phyloP scores from a whole-genome alignment of 2,888 invertebrate genomes.

The Petrolisthes cinctipes region DNA sequence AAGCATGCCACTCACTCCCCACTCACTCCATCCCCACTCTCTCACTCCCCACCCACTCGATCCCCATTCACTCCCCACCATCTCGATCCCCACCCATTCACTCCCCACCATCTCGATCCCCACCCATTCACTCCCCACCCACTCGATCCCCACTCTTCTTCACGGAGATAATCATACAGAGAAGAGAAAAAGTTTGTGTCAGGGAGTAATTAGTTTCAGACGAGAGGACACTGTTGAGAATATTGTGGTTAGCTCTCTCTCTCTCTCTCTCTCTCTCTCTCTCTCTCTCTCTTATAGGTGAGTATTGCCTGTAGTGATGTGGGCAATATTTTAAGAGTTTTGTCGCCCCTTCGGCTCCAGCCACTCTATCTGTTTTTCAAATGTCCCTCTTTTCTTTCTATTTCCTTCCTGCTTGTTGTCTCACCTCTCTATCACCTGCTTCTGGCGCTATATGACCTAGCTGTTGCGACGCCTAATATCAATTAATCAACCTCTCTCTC shows the following conservation, averaged over 20 bases:
- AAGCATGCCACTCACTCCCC: too few species aligned
- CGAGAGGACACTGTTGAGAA: neutral
- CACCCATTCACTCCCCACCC: neutral
- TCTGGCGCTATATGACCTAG: neutral
- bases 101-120: too few species aligned
- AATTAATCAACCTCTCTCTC: neutral
- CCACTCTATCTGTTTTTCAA: neutral
- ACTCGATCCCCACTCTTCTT: neutral
- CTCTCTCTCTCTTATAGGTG: neutral
- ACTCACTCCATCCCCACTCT: too few species aligned
- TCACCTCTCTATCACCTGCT: neutral
- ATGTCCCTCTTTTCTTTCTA: neutral
- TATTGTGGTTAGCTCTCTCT: neutral
- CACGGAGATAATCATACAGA: too few species aligned
- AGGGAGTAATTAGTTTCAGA: neutral
- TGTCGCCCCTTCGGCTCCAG: neutral
- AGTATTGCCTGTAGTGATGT: too few species aligned
- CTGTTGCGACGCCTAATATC: neutral
- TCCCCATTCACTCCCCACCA: neutral
- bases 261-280: constrained; percentile 8
- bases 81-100: neutral
- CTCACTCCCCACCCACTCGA: too few species aligned
- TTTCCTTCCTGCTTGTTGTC: neutral
- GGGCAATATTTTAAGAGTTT: neutral
- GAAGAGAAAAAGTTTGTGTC: neutral